phyloP scores from a whole-genome alignment of 2,113 vertebrate species.

The Misgurnus mizolepis region DNA sequence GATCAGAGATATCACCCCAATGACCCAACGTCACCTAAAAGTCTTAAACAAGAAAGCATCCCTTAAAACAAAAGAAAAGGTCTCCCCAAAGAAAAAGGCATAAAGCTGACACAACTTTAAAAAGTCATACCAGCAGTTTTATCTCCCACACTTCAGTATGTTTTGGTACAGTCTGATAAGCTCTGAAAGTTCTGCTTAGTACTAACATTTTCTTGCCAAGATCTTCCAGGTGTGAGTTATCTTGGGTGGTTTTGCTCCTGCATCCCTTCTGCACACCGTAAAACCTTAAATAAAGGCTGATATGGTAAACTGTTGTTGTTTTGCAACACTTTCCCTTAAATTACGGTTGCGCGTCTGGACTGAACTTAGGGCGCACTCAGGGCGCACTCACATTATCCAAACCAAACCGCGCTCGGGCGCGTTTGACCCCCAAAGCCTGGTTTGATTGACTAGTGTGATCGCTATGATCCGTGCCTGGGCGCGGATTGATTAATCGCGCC shows the following conservation, averaged over 20 bases:
- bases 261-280: background rate
- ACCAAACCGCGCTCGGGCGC: too few relatives aligned
- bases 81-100: background rate
- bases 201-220: background rate
- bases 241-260: background rate
- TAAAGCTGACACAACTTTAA: conserved; percentile 5
- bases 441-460: too few relatives aligned
- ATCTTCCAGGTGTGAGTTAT: conserved; percentile 5
- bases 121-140: background rate
- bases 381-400: too few relatives aligned
- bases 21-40: background rate
- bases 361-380: too few relatives aligned
- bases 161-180: conserved; percentile 1
- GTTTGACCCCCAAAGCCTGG: too few relatives aligned
- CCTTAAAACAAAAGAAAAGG: background rate
- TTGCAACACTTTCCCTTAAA: conserved; percentile 19
- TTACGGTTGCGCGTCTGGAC: too few relatives aligned
- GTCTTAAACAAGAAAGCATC: background rate
- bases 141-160: background rate
- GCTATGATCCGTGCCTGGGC: too few relatives aligned
- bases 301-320: background rate
- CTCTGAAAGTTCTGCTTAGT: background rate
- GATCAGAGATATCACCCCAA: conserved; percentile 3
- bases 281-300: background rate
- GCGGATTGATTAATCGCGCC: too few relatives aligned